Percentiles rank a stretch among this genome's conserved stretches.
Evolutionary conservation across 2,113 vertebrate species (phyloP).

Genomic region (Lepisosteus oculatus): DNA sequence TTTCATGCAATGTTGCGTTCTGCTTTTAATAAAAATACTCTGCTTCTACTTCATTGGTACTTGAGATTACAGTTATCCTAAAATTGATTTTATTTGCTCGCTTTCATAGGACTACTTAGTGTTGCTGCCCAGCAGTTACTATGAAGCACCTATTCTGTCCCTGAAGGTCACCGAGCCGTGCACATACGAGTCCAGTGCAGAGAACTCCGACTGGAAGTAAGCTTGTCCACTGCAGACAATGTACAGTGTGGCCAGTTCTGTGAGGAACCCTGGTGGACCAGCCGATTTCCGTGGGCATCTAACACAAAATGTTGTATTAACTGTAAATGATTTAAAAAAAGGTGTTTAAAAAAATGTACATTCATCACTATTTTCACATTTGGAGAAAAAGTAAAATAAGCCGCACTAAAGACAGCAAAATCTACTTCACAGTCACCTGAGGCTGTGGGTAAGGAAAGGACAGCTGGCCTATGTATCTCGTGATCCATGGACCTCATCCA

Average conservation of each 20-base stretch:
- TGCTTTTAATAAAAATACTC: not conserved
- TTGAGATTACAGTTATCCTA: not conserved
- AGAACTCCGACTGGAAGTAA: conserved; percentile 67
- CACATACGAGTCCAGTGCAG: conserved; percentile 36
- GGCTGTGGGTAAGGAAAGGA: no score
- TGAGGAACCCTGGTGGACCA: not conserved
- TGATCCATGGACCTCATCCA: no score
- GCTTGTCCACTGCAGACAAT: conserved; percentile 7
- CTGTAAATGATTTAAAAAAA: no score
- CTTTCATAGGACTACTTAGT: conserved; percentile 83
- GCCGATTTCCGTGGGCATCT: not conserved
- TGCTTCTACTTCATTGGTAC: not conserved
- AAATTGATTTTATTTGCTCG: not conserved
- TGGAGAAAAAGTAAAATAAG: no score
- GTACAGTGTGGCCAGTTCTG: not conserved
- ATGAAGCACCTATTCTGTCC: conserved; percentile 77
- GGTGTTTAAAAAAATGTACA: no score
- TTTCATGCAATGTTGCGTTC: no score
- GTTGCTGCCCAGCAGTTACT: conserved; percentile 85
- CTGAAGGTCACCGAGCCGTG: conserved; percentile 79
- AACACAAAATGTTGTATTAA: not conserved
- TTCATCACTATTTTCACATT: no score
- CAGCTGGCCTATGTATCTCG: no score
- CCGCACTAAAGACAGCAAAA: no score
- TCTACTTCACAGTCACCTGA: no score